Percentiles rank a stretch among this genome's conserved stretches.
These are phyloP conservation scores for Pachymerium ferrugineum DNA, from an alignment of 2,888 invertebrate species.

Conservation along the genomic window DNA sequence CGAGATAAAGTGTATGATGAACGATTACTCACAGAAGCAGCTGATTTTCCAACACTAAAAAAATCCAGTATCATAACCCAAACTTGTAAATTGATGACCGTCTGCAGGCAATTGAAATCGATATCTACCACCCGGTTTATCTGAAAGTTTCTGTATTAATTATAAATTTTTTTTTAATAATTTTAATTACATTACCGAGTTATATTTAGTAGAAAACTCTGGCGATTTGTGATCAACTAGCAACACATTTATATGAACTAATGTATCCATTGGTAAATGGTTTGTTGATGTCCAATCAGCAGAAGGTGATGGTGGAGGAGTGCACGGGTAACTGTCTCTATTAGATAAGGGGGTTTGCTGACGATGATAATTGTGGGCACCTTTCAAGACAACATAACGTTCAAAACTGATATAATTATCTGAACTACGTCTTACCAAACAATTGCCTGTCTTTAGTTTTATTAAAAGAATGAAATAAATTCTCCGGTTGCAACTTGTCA, in stretches of 20 bases:
- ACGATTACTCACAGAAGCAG: not conserved
- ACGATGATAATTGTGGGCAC: not conserved
- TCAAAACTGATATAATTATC: not conserved
- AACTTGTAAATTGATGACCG: slow-evolving; percentile 84
- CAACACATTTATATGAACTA: slow-evolving; percentile 65
- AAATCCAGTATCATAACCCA: slow-evolving; percentile 95
- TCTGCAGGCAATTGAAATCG: slow-evolving; percentile 85
- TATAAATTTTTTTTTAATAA: not conserved
- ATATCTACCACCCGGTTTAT: slow-evolving; percentile 63
- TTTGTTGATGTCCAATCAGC: slow-evolving; percentile 45
- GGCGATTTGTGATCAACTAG: slow-evolving; percentile 62
- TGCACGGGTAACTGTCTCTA: slow-evolving; percentile 44
- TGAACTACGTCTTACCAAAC: slow-evolving; percentile 25
- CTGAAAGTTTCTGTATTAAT: slow-evolving; percentile 41
- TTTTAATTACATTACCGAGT: slow-evolving; percentile 47
- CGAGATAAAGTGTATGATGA: not conserved
- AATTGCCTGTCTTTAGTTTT: slow-evolving; percentile 26
- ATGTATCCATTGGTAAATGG: slow-evolving; percentile 54
- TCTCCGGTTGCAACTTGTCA: slow-evolving; percentile 55
- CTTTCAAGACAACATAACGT: not conserved
- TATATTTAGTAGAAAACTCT: slow-evolving; percentile 59
- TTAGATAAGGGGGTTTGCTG: not conserved
- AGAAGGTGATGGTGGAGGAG: slow-evolving; percentile 63
- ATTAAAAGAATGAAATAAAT: slow-evolving; percentile 46
- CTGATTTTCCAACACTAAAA: slow-evolving; percentile 59